phyloP scores from a whole-genome alignment of 2,888 invertebrate species.

The Stramonita haemastoma region DNA sequence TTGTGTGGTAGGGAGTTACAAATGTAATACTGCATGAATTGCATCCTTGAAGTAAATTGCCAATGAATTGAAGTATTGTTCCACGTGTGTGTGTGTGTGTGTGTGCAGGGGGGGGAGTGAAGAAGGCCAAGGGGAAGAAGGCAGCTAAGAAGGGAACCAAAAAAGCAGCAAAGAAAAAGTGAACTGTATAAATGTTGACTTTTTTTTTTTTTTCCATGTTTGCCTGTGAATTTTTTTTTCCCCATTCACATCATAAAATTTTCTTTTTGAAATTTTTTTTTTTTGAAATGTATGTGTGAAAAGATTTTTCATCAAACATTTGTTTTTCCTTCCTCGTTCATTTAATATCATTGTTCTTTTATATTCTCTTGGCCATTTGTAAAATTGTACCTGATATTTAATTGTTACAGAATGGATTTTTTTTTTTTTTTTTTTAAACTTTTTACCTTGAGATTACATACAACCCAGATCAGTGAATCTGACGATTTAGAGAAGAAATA shows the following conservation, averaged over 20 bases:
- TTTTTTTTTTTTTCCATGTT: no score
- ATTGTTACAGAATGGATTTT: not conserved
- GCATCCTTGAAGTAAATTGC: no score
- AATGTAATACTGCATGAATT: no score
- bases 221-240: not conserved
- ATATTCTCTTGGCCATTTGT: not conserved
- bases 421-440: not conserved
- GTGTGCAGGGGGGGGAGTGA: conserved; percentile 8
- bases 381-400: not conserved
- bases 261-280: not conserved
- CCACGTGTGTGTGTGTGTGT: not conserved
- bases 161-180: conserved; percentile 19
- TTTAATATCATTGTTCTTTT: not conserved
- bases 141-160: not conserved
- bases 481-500: not conserved
- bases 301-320: not conserved
- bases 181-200: not conserved
- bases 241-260: not conserved
- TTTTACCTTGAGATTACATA: no score
- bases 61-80: not conserved
- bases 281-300: not conserved
- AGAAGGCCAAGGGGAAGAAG: not conserved
- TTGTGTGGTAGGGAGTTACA: no score
- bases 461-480: not conserved
- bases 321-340: not conserved